These are phyloP conservation scores for Calosoma granatense DNA, from an alignment of 1,140 invertebrate species.

Conservation along the genomic window DNA sequence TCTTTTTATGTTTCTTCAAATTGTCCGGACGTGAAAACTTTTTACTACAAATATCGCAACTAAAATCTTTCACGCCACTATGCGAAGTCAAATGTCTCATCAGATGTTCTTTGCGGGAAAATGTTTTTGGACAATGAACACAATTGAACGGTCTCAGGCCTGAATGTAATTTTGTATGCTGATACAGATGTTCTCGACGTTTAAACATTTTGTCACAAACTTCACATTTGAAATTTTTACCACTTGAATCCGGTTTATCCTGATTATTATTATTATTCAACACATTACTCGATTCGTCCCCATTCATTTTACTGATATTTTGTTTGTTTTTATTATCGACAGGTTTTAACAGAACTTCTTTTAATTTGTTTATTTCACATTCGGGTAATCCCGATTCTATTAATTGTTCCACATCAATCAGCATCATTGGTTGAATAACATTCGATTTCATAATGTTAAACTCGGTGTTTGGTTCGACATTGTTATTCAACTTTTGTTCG, in stretches of 20 bases:
- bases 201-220: conserved; percentile 48
- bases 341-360: neutral
- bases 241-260: conserved; percentile 15
- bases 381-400: neutral
- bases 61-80: conserved; percentile 61
- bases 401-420: neutral
- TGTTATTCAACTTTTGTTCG: neutral
- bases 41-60: conserved; percentile 66
- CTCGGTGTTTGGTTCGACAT: neutral
- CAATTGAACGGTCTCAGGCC: conserved; percentile 59
- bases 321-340: neutral
- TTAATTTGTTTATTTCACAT: neutral
- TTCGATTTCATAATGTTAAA: conserved; percentile 3
- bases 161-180: conserved; percentile 53
- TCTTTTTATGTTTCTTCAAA: conserved; percentile 58
- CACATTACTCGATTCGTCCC: neutral
- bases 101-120: conserved; percentile 61
- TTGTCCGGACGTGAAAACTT: conserved; percentile 68
- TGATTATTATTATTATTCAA: conserved; percentile 5
- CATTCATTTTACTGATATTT: neutral
- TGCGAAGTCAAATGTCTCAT: conserved; percentile 62
- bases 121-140: conserved; percentile 54
- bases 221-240: conserved; percentile 39
- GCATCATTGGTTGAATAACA: neutral
- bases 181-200: conserved; percentile 47